Conservation (phyloP, 2,888 invertebrate species). For the Strigamia transsilvanica region DNA sequence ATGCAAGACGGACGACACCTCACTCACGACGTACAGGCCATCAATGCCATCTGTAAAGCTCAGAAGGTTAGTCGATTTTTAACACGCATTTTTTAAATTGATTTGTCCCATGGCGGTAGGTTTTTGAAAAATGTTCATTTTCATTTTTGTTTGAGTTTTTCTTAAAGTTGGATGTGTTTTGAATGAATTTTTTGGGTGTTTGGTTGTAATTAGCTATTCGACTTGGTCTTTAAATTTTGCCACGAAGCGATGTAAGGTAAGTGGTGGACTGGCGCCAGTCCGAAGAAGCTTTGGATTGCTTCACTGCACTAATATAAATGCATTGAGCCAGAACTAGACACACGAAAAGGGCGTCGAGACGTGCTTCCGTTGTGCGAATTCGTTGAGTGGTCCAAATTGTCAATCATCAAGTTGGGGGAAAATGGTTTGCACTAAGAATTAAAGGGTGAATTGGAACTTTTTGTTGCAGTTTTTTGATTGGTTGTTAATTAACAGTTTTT, state of each 20-base stretch:
- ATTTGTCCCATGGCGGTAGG: too few species aligned
- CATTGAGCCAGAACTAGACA: too few species aligned
- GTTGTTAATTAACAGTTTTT: too few species aligned
- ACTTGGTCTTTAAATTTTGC: neutral
- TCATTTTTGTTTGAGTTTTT: neutral
- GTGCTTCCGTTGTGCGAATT: too few species aligned
- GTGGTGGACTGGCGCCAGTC: neutral
- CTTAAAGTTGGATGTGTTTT: neutral
- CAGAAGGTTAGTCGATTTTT: slow-evolving; percentile 82
- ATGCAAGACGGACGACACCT: slow-evolving; percentile 85
- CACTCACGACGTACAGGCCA: slow-evolving; percentile 90
- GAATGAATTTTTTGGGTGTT: neutral
- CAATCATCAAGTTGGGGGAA: too few species aligned
- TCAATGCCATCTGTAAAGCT: slow-evolving; percentile 90
- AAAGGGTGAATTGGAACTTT: too few species aligned
- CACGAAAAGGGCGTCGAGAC: too few species aligned
- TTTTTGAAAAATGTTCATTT: neutral
- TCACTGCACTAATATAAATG: neutral
- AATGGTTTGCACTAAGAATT: too few species aligned
- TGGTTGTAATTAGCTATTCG: neutral
- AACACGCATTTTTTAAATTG: neutral
- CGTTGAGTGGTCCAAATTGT: too few species aligned
- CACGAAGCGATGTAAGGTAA: neutral
- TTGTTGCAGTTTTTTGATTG: too few species aligned
- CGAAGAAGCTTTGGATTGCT: neutral